These are phyloP conservation scores for Sander lucioperca DNA, from an alignment of 2,113 vertebrate species.

Conservation along the genomic window DNA sequence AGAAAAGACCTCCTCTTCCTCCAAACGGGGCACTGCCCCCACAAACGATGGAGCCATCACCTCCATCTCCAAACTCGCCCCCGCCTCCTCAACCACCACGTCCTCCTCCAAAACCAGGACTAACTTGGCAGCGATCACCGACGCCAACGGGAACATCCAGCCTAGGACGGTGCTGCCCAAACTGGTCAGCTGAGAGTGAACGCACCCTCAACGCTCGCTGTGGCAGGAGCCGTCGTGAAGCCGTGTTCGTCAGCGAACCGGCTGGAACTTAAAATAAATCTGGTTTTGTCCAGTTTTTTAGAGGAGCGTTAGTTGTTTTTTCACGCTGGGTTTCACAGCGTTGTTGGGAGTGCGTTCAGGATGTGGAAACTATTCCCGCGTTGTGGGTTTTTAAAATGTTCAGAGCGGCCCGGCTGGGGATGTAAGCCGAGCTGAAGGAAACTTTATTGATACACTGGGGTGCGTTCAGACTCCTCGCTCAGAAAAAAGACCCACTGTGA, in stretches of 20 bases:
- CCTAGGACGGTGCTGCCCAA: slow-evolving; percentile 98
- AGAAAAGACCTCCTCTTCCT: slow-evolving; percentile 86
- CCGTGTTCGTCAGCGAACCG: background rate
- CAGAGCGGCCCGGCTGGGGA: slow-evolving; percentile 6
- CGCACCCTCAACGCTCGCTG: slow-evolving; percentile 44
- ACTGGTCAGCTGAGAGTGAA: slow-evolving; percentile 91
- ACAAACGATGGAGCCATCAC: slow-evolving; percentile 86
- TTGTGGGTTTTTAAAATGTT: slow-evolving; percentile 5
- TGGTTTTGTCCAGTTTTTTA: slow-evolving; percentile 44
- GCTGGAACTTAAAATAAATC: slow-evolving; percentile 45
- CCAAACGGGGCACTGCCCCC: slow-evolving; percentile 85
- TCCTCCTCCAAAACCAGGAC: slow-evolving; percentile 94
- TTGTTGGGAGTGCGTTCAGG: slow-evolving; percentile 54
- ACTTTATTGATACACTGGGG: slow-evolving; percentile 4
- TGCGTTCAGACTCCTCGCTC: slow-evolving; percentile 50
- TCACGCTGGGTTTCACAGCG: slow-evolving; percentile 42
- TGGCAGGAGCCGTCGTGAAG: background rate
- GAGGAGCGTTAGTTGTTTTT: slow-evolving; percentile 27
- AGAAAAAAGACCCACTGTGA: slow-evolving; percentile 17
- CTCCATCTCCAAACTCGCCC: slow-evolving; percentile 95
- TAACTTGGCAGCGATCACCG: slow-evolving; percentile 96
- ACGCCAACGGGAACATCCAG: slow-evolving; percentile 99
- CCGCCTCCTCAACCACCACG: slow-evolving; percentile 87
- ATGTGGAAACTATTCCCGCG: background rate
- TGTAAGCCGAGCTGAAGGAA: slow-evolving; percentile 19